Percentiles rank a stretch among this genome's conserved stretches.
Conservation (phyloP, 2,888 invertebrate species). For the Autographa gamma region DNA sequence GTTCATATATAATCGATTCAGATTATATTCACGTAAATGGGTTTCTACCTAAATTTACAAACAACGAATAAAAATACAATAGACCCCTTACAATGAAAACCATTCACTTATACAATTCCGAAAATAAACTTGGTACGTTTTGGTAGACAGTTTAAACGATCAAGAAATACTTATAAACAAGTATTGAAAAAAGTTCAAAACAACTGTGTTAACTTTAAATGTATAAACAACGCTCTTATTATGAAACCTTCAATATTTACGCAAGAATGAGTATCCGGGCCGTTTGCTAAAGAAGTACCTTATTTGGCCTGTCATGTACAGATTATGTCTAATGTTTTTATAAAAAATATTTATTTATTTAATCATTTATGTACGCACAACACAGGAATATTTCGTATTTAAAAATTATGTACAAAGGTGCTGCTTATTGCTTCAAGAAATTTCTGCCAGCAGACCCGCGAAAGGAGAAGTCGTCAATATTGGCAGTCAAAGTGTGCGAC, state of each 20-base stretch:
- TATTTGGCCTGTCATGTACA: conserved; percentile 42
- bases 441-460: no score
- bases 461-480: no score
- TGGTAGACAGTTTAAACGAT: conserved; percentile 17
- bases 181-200: conserved; percentile 39
- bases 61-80: conserved; percentile 26
- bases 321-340: conserved; percentile 43
- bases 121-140: conserved; percentile 14
- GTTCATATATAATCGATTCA: conserved; percentile 76
- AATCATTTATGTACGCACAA: no score
- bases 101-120: conserved; percentile 20
- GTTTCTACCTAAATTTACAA: conserved; percentile 60
- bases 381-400: no score
- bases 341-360: conserved; percentile 15
- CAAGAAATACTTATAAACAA: conserved; percentile 21
- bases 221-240: conserved; percentile 30
- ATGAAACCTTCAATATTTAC: conserved; percentile 34
- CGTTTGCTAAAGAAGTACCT: conserved; percentile 39
- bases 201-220: conserved; percentile 29
- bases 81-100: conserved; percentile 24
- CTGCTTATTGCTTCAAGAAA: no score
- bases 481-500: no score
- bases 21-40: conserved; percentile 75
- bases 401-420: no score
- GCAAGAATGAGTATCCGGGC: conserved; percentile 37